These are phyloP conservation scores for Phocides pigmalion DNA, from an alignment of 1,140 invertebrate genomes.

Conservation along the genomic window DNA sequence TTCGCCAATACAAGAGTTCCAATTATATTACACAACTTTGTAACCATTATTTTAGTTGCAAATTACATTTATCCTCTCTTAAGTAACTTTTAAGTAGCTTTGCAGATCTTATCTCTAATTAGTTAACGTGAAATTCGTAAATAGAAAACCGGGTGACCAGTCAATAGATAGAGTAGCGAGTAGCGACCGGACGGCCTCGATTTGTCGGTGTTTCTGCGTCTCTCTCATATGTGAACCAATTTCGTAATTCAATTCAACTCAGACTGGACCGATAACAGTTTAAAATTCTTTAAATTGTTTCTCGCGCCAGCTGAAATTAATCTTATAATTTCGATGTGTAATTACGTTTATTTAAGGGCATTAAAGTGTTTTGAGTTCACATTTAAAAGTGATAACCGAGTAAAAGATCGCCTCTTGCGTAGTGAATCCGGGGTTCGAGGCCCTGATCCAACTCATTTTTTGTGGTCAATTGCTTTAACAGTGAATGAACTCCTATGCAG, in stretches of 20 bases:
- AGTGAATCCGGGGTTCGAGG: no score
- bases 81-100: background rate
- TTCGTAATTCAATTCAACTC: slow-evolving; percentile 8
- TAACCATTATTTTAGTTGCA: no score
- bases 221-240: slow-evolving; percentile 22
- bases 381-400: no score
- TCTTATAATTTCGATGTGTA: slow-evolving; percentile 4
- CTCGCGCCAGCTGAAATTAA: background rate
- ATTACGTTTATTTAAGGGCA: background rate
- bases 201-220: background rate
- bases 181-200: slow-evolving; percentile 8
- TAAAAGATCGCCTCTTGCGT: no score
- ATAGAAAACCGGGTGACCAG: slow-evolving; percentile 7
- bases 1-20: no score
- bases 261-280: background rate
- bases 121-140: slow-evolving; percentile 8
- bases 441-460: no score
- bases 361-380: background rate
- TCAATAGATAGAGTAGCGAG: slow-evolving; percentile 8
- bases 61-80: background rate
- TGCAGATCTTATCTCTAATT: background rate
- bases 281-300: slow-evolving; percentile 14
- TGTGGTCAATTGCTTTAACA: no score
- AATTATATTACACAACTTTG: no score
- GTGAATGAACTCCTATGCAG: no score